These are phyloP conservation scores for Vidua chalybeata DNA, from an alignment of 2,113 vertebrate species.

Conservation along the genomic window DNA sequence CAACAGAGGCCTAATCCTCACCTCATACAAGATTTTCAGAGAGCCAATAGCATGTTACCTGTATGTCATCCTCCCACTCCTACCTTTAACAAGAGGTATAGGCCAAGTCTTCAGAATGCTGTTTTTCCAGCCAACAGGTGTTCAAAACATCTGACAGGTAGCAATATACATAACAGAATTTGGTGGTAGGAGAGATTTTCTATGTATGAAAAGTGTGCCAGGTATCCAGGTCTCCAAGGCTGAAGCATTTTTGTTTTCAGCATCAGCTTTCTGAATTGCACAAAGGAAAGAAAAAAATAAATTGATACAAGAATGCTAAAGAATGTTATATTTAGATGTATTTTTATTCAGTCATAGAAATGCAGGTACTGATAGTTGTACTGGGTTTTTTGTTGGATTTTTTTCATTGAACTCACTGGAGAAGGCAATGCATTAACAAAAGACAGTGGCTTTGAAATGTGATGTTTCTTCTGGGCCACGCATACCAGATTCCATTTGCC, in stretches of 20 bases:
- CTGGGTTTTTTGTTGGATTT: background rate
- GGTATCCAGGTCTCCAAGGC: background rate
- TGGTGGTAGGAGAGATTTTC: background rate
- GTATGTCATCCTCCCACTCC: background rate
- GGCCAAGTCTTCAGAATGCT: background rate
- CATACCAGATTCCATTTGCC: background rate
- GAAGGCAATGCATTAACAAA: background rate
- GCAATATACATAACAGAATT: background rate
- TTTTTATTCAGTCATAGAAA: background rate
- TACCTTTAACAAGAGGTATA: background rate
- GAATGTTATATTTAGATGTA: background rate
- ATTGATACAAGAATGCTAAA: background rate
- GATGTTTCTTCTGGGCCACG: background rate
- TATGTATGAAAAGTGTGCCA: background rate
- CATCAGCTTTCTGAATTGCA: background rate
- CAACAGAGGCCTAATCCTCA: background rate
- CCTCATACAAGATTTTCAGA: background rate
- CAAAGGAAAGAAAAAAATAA: too few relatives aligned
- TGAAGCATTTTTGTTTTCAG: background rate
- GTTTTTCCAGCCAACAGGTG: background rate
- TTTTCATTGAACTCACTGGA: background rate
- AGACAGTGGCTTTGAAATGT: background rate
- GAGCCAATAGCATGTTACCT: background rate
- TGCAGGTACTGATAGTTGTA: background rate
- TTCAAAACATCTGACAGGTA: background rate